Percentiles rank a stretch among this genome's conserved stretches.
Evolutionary conservation across 2,888 invertebrate species (phyloP).

Genomic region (Apantesis nais): DNA sequence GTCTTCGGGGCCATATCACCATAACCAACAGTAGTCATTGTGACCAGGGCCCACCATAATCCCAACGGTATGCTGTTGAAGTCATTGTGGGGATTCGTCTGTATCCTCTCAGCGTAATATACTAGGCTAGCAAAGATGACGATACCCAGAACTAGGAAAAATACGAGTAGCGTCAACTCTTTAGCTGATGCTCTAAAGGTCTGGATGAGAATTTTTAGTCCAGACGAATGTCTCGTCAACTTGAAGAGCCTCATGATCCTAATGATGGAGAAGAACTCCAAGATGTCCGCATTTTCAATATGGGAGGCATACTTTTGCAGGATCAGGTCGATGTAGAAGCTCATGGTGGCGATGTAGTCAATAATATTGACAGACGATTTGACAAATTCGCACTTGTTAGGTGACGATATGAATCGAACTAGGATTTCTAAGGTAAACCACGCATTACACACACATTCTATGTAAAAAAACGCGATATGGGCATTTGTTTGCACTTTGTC

Average conservation of each 20-base stretch:
- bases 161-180: constrained; percentile 97
- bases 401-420: constrained; percentile 96
- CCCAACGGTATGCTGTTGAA: constrained; percentile 99
- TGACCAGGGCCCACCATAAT: constrained; percentile 99
- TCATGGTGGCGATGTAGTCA: constrained; percentile 99
- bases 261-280: constrained; percentile 99
- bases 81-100: constrained; percentile 97
- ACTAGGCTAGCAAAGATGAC: constrained; percentile 99
- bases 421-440: constrained; percentile 99
- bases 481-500: constrained; percentile 98
- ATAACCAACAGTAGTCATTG: constrained; percentile 99
- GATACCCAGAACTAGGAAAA: constrained; percentile 98
- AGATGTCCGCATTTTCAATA: constrained; percentile 96
- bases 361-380: constrained; percentile 99
- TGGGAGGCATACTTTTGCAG: constrained; percentile 96
- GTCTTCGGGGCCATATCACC: constrained; percentile 99
- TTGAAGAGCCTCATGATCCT: constrained; percentile 99
- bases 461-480: constrained; percentile 98
- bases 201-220: constrained; percentile 99
- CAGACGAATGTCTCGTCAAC: constrained; percentile 98
- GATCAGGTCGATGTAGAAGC: constrained; percentile 98
- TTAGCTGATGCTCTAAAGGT: constrained; percentile 98
- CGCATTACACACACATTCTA: constrained; percentile 99
- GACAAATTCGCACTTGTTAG: constrained; percentile 97
- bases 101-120: constrained; percentile 98